Evolutionary conservation across 2,888 invertebrate genomes (phyloP), one percentile per base, ranked within the genome.

Genomic region (Gasteruption jaculator): DNA sequence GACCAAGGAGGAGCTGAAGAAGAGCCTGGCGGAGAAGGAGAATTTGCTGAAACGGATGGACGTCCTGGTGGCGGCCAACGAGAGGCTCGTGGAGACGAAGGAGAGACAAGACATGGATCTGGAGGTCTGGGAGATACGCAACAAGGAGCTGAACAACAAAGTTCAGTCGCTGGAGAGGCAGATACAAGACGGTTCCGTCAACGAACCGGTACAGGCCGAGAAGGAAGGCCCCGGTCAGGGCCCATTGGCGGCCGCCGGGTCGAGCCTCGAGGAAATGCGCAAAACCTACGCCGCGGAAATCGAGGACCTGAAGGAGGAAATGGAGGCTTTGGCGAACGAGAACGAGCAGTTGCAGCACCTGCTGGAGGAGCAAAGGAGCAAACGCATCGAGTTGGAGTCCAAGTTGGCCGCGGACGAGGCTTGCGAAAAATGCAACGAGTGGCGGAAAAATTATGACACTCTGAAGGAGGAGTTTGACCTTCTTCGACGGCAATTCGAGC

Each of bases 71-170:
- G 76, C 81, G 20, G 85, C 86, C 2, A 88, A 88, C 63, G 89
- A 90, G 35, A 77, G 83, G 46, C 77, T 90, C 62, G 73, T 81
- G 2, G 89, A 91, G 60, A 80, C 85, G 71, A 91, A 90, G 69
- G 88, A 90, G 61, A 82, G 83, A 48, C 81, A 88, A 66, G 89
- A 89, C 54, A 79, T 79, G 61, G 86, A 88, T 62, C 73, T 89
- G 14, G 78, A 85, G 48, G 74, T 83, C 58, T 83, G 83, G 74
- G 82, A 85, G 60, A 79, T 79, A 43, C 80, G 85, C 60, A 83
- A 83, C 53, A 78, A 82, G 52, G 84, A 87, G 58, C 72, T 86
- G 2, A 78, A 76, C 53, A 76, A 81, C 38, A 84, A 86, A 68
- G 61, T 89, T 6, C 76, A 76, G 37, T 72, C 73, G 24, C 65